Evolutionary conservation across 2,797 vertebrate genomes (phyloP).

Genomic region (Melanotaenia parkinsoni): DNA sequence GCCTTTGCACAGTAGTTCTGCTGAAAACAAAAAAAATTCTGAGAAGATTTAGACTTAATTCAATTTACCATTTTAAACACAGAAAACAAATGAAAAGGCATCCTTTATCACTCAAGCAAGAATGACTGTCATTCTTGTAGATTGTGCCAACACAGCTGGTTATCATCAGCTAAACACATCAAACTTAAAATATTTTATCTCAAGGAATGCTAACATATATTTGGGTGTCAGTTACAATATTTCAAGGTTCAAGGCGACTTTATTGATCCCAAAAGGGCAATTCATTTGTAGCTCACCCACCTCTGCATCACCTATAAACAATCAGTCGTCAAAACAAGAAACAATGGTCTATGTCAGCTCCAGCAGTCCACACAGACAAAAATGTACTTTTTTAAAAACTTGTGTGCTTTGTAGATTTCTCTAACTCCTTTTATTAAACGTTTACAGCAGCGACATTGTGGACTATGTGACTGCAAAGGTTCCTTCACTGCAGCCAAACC

Average conservation of each 20-base stretch:
- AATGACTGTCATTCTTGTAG: no score
- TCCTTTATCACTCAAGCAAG: neutral
- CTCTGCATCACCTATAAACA: no score
- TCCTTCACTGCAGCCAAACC: slow-evolving; percentile 67
- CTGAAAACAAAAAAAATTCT: neutral
- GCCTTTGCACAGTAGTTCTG: neutral
- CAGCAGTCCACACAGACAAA: no score
- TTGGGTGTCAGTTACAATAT: no score
- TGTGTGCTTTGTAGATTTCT: neutral
- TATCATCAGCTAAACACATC: neutral
- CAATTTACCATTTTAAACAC: neutral
- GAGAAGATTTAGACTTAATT: neutral
- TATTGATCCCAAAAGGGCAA: no score
- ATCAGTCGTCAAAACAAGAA: no score
- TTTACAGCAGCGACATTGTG: slow-evolving; percentile 83
- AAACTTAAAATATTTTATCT: neutral
- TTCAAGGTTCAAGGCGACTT: no score
- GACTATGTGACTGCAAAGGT: slow-evolving; percentile 84
- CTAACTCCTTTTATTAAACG: neutral
- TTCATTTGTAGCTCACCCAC: no score
- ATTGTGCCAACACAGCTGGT: no score
- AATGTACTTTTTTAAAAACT: no score
- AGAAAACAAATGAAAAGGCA: neutral
- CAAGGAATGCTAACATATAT: neutral
- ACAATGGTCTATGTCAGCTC: no score